Base-by-base conservation (phyloP, 2,797 vertebrate genomes). In the Gallinago nigripennis region DNA sequence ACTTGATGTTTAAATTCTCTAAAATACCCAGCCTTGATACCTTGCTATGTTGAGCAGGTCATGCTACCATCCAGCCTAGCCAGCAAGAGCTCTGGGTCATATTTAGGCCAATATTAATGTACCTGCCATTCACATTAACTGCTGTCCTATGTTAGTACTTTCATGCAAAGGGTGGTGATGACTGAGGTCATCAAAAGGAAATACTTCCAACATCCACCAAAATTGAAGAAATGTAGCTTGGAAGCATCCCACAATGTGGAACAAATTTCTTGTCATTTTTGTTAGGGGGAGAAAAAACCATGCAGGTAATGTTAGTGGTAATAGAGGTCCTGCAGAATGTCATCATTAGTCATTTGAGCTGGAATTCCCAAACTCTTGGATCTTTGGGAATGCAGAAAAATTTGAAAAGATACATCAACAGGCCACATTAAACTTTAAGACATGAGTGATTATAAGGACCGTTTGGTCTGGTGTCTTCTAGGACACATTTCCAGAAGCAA, bases 121-220 rank as follows among this genome's bases (percentile, higher is more conserved):
- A 13, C 12, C 41, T 61, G 41, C 16, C 20, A 8, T 65, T 54
- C 24, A 25, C 25, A 23, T n/a, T 19, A 70, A 43, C 16, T 1
- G 1, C 31, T 1, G 0, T 39, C 24, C 45, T 0, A 0, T 64
- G 39, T 58, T 53, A 10, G 19, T 30, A 24, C 48, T 71, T 75
- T 5, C 25, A 14, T 48, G 24, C 16, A 27, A n/a, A 77, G 11
- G 4, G 11, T 13, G 35, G 19, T 21, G 33, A 50, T 57, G 31
- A 48, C 31, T 39, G 20, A 61, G 13, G 8, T 41, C n/a, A 43
- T 72, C 18, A 51, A 77, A 56, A 53, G 27, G 61, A 72, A 88
- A 51, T n/a, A 39, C 23, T 86, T 79, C 12, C 37, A 9, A 45
- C 20, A 25, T 25, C 11, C 45, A 37, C 9, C 37, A 27, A 6